Conservation (phyloP, 2,113 vertebrate genomes). For the Urocitellus parryii region DNA sequence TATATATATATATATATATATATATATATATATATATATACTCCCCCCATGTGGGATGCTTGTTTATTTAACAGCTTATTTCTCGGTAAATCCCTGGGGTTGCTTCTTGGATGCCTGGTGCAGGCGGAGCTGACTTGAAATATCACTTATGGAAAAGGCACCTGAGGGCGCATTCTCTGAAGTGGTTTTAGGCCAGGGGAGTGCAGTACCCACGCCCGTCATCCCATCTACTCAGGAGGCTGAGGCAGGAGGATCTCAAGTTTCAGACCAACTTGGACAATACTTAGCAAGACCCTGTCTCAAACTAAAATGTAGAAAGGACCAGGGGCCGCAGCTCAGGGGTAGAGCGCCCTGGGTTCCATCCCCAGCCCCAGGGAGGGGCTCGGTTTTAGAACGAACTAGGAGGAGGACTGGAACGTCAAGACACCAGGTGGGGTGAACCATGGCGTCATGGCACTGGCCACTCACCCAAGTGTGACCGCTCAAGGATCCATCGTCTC, state of each 20-base stretch:
- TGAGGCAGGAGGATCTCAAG: too few relatives aligned
- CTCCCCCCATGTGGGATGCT: neutral
- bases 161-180: neutral
- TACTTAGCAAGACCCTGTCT: too few relatives aligned
- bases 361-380: too few relatives aligned
- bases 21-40: too few relatives aligned
- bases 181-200: neutral
- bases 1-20: too few relatives aligned
- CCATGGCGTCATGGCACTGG: neutral
- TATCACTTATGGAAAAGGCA: neutral
- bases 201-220: too few relatives aligned
- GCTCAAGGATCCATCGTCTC: neutral
- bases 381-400: neutral
- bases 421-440: neutral
- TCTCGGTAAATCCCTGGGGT: neutral
- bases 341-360: too few relatives aligned
- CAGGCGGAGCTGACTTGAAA: neutral
- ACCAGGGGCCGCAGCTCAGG: too few relatives aligned
- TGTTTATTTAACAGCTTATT: conserved; percentile 11
- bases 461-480: neutral
- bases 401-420: neutral
- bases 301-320: too few relatives aligned
- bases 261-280: too few relatives aligned
- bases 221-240: too few relatives aligned
- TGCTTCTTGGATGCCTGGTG: neutral